Percentiles rank a stretch among this genome's conserved stretches.
Conservation (phyloP, 2,888 invertebrate genomes). For the Rugalucina vietnamica region DNA sequence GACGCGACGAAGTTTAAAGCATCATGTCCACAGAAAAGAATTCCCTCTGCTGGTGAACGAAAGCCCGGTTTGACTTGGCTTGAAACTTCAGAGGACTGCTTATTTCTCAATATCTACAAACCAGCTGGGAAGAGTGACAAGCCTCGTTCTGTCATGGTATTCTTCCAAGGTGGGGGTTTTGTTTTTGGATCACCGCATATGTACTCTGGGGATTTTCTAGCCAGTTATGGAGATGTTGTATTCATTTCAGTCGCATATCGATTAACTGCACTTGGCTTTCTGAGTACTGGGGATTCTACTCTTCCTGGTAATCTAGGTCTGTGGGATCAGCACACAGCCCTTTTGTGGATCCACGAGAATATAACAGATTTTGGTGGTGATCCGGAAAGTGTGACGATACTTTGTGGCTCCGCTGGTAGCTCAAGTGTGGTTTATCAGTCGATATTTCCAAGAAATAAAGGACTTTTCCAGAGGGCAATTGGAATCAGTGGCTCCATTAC, state of each 20-base stretch:
- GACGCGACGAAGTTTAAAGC: background rate
- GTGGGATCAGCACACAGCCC: constrained; percentile 96
- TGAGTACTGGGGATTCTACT: constrained; percentile 91
- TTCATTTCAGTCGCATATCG: constrained; percentile 98
- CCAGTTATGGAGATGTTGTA: constrained; percentile 85
- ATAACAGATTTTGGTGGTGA: constrained; percentile 85
- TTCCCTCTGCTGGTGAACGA: background rate
- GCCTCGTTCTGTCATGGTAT: constrained; percentile 91
- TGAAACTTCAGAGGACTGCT: constrained; percentile 92
- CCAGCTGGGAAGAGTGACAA: constrained; percentile 85
- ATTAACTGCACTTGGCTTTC: constrained; percentile 85
- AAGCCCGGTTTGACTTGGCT: background rate
- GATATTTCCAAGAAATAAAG: constrained; percentile 64
- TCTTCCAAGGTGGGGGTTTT: constrained; percentile 97
- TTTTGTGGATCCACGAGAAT: constrained; percentile 96
- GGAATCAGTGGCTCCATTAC: constrained; percentile 69
- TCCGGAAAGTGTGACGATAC: constrained; percentile 66
- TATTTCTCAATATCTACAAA: constrained; percentile 97
- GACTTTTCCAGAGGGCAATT: constrained; percentile 71
- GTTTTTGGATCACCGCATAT: constrained; percentile 92
- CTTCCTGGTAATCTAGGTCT: constrained; percentile 95
- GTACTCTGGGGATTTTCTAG: constrained; percentile 19
- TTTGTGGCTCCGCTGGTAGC: constrained; percentile 76
- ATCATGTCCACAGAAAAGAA: background rate
- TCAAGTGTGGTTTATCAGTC: constrained; percentile 64